A percentile compares a stretch with the other conserved stretches of the same genome.
Evolutionary conservation across 2,797 vertebrate genomes (phyloP).

Genomic region (Poecilia picta): DNA sequence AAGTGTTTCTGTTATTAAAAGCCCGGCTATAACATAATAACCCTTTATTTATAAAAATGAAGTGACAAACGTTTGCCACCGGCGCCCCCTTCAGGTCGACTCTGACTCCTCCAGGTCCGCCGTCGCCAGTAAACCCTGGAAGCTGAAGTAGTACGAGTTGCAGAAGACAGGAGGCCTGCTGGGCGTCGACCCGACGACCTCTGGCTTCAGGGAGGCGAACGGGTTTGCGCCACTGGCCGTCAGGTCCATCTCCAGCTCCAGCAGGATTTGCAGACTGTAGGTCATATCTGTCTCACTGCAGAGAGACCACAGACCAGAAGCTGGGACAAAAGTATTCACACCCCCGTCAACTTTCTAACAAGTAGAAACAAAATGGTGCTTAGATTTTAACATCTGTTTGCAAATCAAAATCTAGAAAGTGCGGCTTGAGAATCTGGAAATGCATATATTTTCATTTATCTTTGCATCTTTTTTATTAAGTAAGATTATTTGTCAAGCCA

Average conservation of each 20-base stretch:
- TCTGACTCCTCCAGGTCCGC: slow-evolving; percentile 73
- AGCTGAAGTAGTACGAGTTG: slow-evolving; percentile 86
- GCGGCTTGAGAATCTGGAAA: neutral
- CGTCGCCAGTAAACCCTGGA: slow-evolving; percentile 79
- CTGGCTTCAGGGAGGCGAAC: slow-evolving; percentile 88
- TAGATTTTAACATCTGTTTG: neutral
- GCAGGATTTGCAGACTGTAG: slow-evolving; percentile 89
- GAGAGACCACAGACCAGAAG: neutral
- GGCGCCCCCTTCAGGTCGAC: slow-evolving; percentile 43
- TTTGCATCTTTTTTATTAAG: neutral
- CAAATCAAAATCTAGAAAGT: neutral
- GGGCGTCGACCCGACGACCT: slow-evolving; percentile 84
- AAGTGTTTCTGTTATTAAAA: neutral
- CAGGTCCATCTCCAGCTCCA: slow-evolving; percentile 86
- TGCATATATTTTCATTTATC: neutral
- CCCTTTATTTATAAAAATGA: neutral
- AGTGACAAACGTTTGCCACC: neutral
- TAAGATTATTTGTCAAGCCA: neutral
- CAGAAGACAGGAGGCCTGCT: slow-evolving; percentile 83
- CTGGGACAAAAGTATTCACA: neutral
- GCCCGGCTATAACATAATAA: neutral
- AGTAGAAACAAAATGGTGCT: neutral
- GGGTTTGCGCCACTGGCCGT: slow-evolving; percentile 85
- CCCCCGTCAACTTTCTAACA: no score
- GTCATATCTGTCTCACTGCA: slow-evolving; percentile 89